These are phyloP conservation scores for Colinus virginianus DNA, from an alignment of 2,113 vertebrate genomes.

Conservation along the genomic window DNA sequence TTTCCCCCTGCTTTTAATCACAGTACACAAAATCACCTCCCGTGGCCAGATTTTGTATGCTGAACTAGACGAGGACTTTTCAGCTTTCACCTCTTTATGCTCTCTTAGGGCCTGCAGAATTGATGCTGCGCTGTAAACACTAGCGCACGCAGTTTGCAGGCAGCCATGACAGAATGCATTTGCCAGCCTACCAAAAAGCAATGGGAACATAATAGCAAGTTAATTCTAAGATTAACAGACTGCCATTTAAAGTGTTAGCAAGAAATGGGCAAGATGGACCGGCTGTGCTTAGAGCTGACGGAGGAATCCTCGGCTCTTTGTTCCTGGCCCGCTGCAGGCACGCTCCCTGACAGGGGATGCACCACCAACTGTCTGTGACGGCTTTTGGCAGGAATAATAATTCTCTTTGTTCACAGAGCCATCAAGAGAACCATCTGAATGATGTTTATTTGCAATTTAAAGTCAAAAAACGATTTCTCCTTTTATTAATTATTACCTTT, in stretches of 20 bases:
- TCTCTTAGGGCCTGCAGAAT: neutral
- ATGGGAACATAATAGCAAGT: neutral
- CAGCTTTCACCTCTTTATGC: neutral
- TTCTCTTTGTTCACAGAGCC: neutral
- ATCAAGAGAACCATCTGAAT: neutral
- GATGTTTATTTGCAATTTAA: neutral
- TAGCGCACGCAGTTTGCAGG: neutral
- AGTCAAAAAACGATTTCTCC: neutral
- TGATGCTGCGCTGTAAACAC: neutral
- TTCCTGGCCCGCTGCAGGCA: rapidly evolving
- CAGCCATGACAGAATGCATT: neutral
- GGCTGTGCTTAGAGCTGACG: rapidly evolving
- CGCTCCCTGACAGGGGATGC: neutral
- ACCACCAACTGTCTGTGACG: neutral
- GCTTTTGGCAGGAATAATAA: neutral
- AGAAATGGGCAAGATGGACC: neutral
- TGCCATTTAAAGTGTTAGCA: neutral
- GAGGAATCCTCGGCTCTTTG: neutral
- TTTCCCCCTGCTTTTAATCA: neutral
- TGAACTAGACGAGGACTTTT: neutral
- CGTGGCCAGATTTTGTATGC: neutral
- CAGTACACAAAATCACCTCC: neutral
- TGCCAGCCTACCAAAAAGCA: neutral
- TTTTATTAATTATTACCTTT: neutral
- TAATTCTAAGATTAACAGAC: slow-evolving; percentile 4